phyloP scores from a whole-genome alignment of 2,888 invertebrate species.

The Strigamia maritima region DNA sequence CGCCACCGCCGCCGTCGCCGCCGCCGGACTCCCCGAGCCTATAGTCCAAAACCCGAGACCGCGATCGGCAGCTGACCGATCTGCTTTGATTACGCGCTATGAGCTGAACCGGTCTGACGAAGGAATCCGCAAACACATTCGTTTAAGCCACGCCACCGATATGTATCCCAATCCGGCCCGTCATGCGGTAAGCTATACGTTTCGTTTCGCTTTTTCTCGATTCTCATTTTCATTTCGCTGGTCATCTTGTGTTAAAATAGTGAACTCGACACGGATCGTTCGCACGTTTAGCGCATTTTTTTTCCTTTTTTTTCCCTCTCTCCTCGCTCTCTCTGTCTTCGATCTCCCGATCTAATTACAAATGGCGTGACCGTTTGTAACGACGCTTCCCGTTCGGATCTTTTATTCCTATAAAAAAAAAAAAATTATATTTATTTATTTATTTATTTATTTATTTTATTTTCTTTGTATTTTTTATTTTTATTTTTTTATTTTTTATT shows the following conservation, averaged over 20 bases:
- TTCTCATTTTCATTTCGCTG: background rate
- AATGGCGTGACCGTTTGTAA: background rate
- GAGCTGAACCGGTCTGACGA: background rate
- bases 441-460: background rate
- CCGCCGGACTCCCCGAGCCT: conserved; percentile 35
- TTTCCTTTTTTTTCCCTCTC: background rate
- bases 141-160: conserved; percentile 6
- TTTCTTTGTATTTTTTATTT: background rate
- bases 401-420: too few relatives aligned
- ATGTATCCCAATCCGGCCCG: conserved; percentile 46
- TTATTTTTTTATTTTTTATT: background rate
- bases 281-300: background rate
- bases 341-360: background rate
- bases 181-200: conserved; percentile 45
- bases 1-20: conserved; percentile 35
- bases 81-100: background rate
- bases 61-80: background rate
- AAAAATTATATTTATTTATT: background rate
- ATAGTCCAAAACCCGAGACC: conserved; percentile 34
- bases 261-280: background rate
- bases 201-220: background rate
- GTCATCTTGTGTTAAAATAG: too few relatives aligned
- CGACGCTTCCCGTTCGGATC: background rate
- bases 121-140: background rate
- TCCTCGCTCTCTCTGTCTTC: too few relatives aligned